Evolutionary conservation across 2,113 vertebrate genomes (phyloP), one percentile per base, ranked within the genome.

Genomic region (Carettochelys insculpta): DNA sequence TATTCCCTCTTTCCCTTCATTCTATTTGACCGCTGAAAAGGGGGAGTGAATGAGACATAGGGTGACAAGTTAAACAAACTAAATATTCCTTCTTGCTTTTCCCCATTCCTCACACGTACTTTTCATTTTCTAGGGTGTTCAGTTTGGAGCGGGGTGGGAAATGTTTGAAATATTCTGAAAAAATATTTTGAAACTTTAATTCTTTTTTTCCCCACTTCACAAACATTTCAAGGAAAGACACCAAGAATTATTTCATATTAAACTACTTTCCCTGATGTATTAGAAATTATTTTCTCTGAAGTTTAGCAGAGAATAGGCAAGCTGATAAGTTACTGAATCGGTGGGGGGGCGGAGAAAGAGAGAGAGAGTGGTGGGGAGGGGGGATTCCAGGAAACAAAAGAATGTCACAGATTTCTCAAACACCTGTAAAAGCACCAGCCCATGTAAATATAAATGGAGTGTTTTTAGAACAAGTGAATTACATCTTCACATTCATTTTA

Each of bases 21-120:
- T 71, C n/a, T n/a, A 9, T 71, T 38, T 68, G 34, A 10, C n/a
- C 19, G 11, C 65, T 41, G n/a, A 71, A 71, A 71, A 71, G 41
- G 65, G 38, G 38, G 43, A 12, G 68, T 38, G 38, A 8, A 73
- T 9, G 65, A 71, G 65, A 71, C 10, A 71, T 38, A 38, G 22
- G 38, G 38, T 73, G 38, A 2, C 22, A 73, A 41, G n/a, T 38
- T 43, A 41, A 73, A 71, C 31, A 61, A 65, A n/a, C 34, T 16
- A 14, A 61, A 61, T 25, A 54, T 11, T 22, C 11, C 22, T 3
- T 9, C 6, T 19, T 3, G 16, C 52, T 17, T 8, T 11, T 11
- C 31, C 12, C 12, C 29, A 6, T 1, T 13, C 0, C 31, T 4
- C 31, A 20, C 4, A 65, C 34, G 11, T 17, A 65, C 34, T 65